phyloP scores from a whole-genome alignment of 2,113 vertebrate genomes.

The Lophochroa leadbeateri region DNA sequence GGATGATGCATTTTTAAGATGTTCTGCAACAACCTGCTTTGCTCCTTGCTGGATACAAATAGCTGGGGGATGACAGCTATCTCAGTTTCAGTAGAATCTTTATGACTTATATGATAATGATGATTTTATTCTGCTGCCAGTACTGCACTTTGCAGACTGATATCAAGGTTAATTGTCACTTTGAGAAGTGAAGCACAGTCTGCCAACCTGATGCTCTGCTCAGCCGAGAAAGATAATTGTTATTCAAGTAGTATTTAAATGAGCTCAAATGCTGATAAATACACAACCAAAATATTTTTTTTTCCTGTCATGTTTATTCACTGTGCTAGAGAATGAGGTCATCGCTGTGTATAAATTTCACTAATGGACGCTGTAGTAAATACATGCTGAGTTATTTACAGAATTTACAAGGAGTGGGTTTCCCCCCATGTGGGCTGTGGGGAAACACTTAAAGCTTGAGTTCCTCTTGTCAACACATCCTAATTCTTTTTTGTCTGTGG shows the following conservation, averaged over 20 bases:
- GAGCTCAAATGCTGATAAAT: slow-evolving; percentile 35
- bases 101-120: slow-evolving; percentile 49
- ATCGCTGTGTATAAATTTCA: slow-evolving; percentile 7
- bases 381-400: not conserved
- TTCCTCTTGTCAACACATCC: slow-evolving; percentile 29
- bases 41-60: not conserved
- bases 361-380: not conserved
- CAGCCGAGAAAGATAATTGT: slow-evolving; percentile 48
- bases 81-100: slow-evolving; percentile 32
- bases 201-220: slow-evolving; percentile 44
- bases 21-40: slow-evolving; percentile 11
- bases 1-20: not conserved
- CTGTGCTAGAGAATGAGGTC: slow-evolving; percentile 41
- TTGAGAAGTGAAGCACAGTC: slow-evolving; percentile 47
- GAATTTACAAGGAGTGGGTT: not conserved
- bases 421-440: not conserved
- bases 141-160: slow-evolving; percentile 54
- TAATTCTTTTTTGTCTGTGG: not conserved
- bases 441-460: slow-evolving; percentile 3
- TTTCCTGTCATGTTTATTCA: not conserved
- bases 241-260: slow-evolving; percentile 48
- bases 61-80: slow-evolving; percentile 19
- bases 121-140: slow-evolving; percentile 59
- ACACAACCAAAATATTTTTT: slow-evolving; percentile 22
- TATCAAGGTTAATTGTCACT: slow-evolving; percentile 68